phyloP scores from a whole-genome alignment of 1,140 invertebrate genomes.

The Scaptomyza hsui region DNA sequence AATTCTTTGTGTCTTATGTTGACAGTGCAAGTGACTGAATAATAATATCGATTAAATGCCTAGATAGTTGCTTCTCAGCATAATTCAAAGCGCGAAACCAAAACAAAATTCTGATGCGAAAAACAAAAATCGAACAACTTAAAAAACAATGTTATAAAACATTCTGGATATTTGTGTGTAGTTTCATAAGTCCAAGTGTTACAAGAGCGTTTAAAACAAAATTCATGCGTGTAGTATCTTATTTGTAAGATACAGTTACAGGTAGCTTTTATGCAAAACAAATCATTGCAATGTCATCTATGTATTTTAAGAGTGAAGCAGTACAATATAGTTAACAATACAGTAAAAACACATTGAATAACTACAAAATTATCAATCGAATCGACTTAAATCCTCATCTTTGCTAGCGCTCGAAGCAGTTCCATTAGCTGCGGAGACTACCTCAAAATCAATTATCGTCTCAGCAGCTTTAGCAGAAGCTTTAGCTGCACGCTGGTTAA shows the following conservation, averaged over 20 bases:
- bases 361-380: slow-evolving; percentile 61
- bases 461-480: neutral
- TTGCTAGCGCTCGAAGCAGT: neutral
- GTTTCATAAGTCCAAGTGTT: slow-evolving; percentile 35
- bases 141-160: neutral
- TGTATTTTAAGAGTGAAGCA: slow-evolving; percentile 28
- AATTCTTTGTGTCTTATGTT: slow-evolving; percentile 49
- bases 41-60: slow-evolving; percentile 26
- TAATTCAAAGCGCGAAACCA: slow-evolving; percentile 10
- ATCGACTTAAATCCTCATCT: slow-evolving; percentile 66
- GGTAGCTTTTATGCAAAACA: slow-evolving; percentile 21
- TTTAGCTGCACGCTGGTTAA: slow-evolving; percentile 14
- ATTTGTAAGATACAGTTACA: slow-evolving; percentile 13
- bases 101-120: neutral
- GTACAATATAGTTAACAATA: slow-evolving; percentile 47
- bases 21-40: slow-evolving; percentile 52
- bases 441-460: slow-evolving; percentile 59
- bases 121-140: neutral
- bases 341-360: slow-evolving; percentile 48
- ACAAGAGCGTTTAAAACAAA: slow-evolving; percentile 38
- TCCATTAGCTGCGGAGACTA: slow-evolving; percentile 45
- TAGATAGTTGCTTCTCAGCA: slow-evolving; percentile 29
- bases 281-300: slow-evolving; percentile 33
- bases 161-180: slow-evolving; percentile 30
- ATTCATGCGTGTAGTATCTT: neutral